Conservation (phyloP, 2,113 vertebrate genomes). For the Percopsis transmontana region DNA sequence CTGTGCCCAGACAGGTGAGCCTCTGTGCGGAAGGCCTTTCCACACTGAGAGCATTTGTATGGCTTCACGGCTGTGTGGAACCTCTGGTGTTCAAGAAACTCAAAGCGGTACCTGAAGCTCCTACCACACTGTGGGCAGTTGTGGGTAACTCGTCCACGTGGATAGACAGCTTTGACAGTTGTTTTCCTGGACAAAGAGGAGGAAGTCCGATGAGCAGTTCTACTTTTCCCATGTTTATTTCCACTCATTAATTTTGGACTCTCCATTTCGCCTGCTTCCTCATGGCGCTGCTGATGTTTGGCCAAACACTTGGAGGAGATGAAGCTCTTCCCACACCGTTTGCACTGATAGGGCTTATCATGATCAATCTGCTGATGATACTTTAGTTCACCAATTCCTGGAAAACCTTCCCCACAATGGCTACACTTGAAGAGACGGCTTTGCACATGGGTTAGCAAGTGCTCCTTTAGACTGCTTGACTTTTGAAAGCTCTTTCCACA, state of each 20-base stretch:
- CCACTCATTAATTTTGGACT: constrained; percentile 37
- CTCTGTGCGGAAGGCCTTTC: constrained; percentile 71
- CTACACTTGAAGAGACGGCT: constrained; percentile 74
- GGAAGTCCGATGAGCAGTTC: constrained; percentile 32
- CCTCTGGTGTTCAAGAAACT: constrained; percentile 73
- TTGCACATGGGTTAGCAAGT: constrained; percentile 67
- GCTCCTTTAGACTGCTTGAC: constrained; percentile 67
- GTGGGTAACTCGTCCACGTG: constrained; percentile 62
- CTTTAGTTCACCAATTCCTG: constrained; percentile 73
- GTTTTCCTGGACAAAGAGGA: constrained; percentile 55
- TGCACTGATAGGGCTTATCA: constrained; percentile 70
- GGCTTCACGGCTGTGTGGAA: constrained; percentile 74
- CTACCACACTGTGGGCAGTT: constrained; percentile 73
- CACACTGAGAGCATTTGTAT: constrained; percentile 75
- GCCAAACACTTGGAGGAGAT: constrained; percentile 69
- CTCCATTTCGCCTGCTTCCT: constrained; percentile 49
- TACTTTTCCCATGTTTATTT: constrained; percentile 57
- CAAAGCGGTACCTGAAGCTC: constrained; percentile 74
- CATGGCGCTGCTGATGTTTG: constrained; percentile 69
- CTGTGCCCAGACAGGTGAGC: constrained; percentile 68
- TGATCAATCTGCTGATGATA: constrained; percentile 75
- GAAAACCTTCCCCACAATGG: constrained; percentile 68
- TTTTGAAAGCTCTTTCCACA: constrained; percentile 71
- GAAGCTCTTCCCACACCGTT: constrained; percentile 70
- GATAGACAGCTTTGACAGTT: constrained; percentile 41